Conservation (phyloP, 2,888 invertebrate species). For the Neoaliturus tenellus region DNA sequence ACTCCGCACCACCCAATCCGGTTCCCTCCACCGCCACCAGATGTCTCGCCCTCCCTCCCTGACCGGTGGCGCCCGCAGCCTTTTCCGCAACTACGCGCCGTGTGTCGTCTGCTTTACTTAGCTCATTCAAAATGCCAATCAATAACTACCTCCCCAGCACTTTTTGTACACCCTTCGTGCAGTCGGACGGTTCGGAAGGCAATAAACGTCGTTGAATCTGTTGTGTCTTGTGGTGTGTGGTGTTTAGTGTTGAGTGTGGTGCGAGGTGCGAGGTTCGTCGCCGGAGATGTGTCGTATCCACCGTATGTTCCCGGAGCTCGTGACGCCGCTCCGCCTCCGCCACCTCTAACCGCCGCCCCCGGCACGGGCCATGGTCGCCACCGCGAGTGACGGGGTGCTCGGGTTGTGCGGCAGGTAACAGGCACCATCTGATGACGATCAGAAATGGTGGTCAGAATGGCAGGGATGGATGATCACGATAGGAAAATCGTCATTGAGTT, state of each 20-base stretch:
- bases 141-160: slow-evolving; percentile 61
- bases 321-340: neutral
- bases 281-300: neutral
- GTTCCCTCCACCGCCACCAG: neutral
- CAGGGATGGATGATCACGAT: slow-evolving; percentile 90
- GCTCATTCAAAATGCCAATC: slow-evolving; percentile 67
- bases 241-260: neutral
- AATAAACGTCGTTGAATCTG: neutral
- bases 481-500: slow-evolving; percentile 96
- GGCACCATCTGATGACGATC: slow-evolving; percentile 44
- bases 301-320: neutral
- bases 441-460: slow-evolving; percentile 74
- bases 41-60: neutral
- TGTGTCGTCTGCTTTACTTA: slow-evolving; percentile 58
- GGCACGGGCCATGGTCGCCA: slow-evolving; percentile 30
- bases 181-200: slow-evolving; percentile 28
- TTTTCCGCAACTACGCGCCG: neutral
- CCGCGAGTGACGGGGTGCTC: neutral
- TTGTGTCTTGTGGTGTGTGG: neutral
- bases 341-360: neutral
- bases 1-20: neutral
- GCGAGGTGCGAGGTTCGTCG: neutral
- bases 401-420: slow-evolving; percentile 43
- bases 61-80: slow-evolving; percentile 42
- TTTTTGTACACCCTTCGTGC: slow-evolving; percentile 52